Evolutionary conservation across 2,113 vertebrate genomes (phyloP), one percentile per base, ranked within the genome.

Genomic region (Sigmodon hispidus): DNA sequence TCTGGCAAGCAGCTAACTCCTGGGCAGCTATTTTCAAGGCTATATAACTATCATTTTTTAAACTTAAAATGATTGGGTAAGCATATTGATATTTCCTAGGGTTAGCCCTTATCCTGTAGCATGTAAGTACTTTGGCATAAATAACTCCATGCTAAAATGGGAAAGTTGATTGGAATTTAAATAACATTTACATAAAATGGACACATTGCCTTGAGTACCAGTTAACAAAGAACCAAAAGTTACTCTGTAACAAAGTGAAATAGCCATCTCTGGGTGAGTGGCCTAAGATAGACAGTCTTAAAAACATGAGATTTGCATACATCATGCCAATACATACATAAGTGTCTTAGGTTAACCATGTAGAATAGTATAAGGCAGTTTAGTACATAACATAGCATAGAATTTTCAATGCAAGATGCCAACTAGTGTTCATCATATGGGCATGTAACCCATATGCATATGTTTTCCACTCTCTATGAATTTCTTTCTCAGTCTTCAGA

Each of bases 141-240:
- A 98, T 98, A 98, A 97, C 94, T 95, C 90, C 93, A 95, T 92
- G 96, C 87, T 98, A 97, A 98, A 98, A 98, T 97, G 96, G 97
- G 97, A 98, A 85, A 94, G 79, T 91, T 98, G 97, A 98, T 98
- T 98, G 94, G 91, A 94, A 98, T 98, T 98, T 98, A 98, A 98
- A 98, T 98, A 98, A 95, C 94, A 98, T 98, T 98, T 98, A 94
- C 98, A 98, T 98, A 98, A 98, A 98, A 96, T 61, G 92, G 59
- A 87, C 24, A 83, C 17, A 43, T 4, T 97, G 93, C 80, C 93
- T 97, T 97, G 95, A 98, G 93, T 98, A 97, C 96, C 98, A 98
- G 98, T 98, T 98, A 97, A 98, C 98, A 97, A 98, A 95, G 21
- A 96, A 89, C 72, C 83, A 83, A 98, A 98, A 98, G 73, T 31